These are phyloP conservation scores for Scaptomyza polygonia DNA, from an alignment of 2,888 invertebrate genomes.

Conservation along the genomic window DNA sequence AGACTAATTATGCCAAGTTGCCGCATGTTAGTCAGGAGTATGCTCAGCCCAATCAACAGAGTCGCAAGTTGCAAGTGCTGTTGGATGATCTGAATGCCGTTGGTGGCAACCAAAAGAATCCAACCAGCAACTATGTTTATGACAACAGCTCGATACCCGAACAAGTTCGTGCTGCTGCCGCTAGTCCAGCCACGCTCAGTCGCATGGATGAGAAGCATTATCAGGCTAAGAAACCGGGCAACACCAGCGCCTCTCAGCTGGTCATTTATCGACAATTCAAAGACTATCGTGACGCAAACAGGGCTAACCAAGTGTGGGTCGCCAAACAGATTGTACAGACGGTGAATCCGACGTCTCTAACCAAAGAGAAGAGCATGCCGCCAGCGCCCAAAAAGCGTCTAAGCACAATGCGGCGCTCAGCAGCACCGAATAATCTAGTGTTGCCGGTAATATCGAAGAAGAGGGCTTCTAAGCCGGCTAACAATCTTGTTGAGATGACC, in stretches of 20 bases:
- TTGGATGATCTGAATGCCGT: constrained; percentile 11
- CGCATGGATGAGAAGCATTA: constrained; percentile 41
- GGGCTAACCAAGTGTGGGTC: neutral
- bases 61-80: constrained; percentile 10
- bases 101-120: neutral
- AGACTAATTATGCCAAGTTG: neutral
- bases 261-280: constrained; percentile 39
- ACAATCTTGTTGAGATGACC: neutral
- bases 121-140: too few relatives aligned
- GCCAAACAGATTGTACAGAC: constrained; percentile 3
- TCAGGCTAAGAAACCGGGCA: constrained; percentile 1
- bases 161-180: neutral
- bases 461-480: neutral
- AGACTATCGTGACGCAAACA: neutral
- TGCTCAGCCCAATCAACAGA: neutral
- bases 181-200: neutral
- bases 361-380: neutral
- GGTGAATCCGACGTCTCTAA: constrained; percentile 26
- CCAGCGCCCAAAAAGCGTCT: neutral
- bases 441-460: neutral
- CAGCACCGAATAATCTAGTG: neutral
- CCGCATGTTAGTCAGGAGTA: neutral
- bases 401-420: neutral
- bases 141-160: too few relatives aligned
- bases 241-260: constrained; percentile 59